A percentile compares a stretch with the other conserved stretches of the same genome.
phyloP scores from a whole-genome alignment of 2,113 vertebrate genomes.

The Thryonomys swinderianus region DNA sequence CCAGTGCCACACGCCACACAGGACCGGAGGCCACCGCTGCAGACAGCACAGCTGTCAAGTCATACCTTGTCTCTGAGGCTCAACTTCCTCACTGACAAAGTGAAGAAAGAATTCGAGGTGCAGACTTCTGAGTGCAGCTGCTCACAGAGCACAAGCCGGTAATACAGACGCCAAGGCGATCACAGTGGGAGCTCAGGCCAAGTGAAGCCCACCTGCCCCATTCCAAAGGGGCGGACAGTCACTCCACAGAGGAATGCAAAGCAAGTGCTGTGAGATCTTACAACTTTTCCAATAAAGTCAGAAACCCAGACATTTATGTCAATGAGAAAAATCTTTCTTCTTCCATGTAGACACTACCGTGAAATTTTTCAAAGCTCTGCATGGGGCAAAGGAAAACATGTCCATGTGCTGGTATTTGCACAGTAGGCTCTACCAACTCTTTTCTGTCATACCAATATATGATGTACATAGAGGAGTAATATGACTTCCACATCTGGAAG shows the following conservation, averaged over 20 bases:
- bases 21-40: background rate
- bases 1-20: background rate
- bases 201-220: background rate
- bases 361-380: slow-evolving; percentile 15
- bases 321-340: background rate
- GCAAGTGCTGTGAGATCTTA: background rate
- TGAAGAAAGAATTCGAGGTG: background rate
- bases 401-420: background rate
- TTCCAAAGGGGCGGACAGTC: background rate
- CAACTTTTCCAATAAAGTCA: background rate
- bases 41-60: no score
- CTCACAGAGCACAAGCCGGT: background rate
- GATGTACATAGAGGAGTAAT: slow-evolving; percentile 34
- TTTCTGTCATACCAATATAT: background rate
- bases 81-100: background rate
- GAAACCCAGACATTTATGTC: slow-evolving; percentile 13
- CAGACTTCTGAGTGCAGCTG: background rate
- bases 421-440: background rate
- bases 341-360: background rate
- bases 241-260: background rate
- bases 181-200: background rate
- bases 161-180: background rate
- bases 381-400: slow-evolving; percentile 10
- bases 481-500: slow-evolving; percentile 24
- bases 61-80: background rate